phyloP scores from a whole-genome alignment of 2,888 invertebrate species.

The Periphyllus acericola region DNA sequence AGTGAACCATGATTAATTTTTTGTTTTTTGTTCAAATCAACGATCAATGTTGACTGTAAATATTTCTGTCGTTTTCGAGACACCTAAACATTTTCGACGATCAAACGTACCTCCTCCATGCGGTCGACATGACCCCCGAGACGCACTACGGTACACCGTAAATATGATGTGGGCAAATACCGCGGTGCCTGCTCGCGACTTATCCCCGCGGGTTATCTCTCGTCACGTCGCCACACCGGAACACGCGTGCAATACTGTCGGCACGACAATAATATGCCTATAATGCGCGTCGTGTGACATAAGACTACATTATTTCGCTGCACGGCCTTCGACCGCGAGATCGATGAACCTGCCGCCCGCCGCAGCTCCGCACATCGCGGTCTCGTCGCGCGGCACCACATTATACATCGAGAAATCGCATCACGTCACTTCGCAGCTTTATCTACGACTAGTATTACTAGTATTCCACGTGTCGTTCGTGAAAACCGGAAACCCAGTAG shows the following conservation, averaged over 20 bases:
- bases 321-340: conserved; percentile 35
- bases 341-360: conserved; percentile 36
- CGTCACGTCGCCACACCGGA: background rate
- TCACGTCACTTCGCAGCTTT: conserved; percentile 19
- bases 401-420: background rate
- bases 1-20: too few species aligned
- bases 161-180: background rate
- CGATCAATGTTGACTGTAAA: too few species aligned
- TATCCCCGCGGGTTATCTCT: background rate
- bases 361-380: background rate
- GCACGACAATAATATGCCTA: too few species aligned
- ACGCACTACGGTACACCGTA: background rate
- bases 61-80: background rate
- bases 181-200: background rate
- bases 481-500: conserved; percentile 36
- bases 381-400: background rate
- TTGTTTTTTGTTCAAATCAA: too few species aligned
- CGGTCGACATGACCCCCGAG: background rate
- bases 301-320: background rate
- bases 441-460: conserved; percentile 17
- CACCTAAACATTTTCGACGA: background rate
- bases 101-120: background rate
- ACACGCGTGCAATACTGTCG: conserved; percentile 5
- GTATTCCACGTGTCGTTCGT: conserved; percentile 1
- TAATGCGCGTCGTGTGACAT: background rate